A percentile compares a stretch with the other conserved stretches of the same genome.
These are phyloP conservation scores for Egretta garzetta DNA, from an alignment of 2,113 vertebrate genomes.

Conservation along the genomic window DNA sequence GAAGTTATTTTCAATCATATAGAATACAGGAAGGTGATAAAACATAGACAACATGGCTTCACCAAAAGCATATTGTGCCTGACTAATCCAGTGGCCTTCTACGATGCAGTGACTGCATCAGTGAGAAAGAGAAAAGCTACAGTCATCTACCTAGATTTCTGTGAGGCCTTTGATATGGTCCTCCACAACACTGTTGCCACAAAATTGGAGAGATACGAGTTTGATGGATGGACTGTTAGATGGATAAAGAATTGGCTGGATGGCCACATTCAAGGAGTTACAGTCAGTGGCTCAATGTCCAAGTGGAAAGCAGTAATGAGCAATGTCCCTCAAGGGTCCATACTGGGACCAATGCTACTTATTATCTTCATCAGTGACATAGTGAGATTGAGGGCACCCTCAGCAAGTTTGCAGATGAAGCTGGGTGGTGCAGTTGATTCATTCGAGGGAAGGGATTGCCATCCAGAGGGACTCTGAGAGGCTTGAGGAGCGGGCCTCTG, in stretches of 20 bases:
- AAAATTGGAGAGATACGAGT: background rate
- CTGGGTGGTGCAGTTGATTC: background rate
- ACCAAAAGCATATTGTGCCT: background rate
- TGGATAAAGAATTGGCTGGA: background rate
- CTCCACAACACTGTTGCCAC: background rate
- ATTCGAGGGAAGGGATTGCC: background rate
- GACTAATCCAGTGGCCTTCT: background rate
- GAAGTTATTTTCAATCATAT: background rate
- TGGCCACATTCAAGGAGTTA: too few species aligned
- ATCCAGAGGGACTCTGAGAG: background rate
- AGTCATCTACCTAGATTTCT: background rate
- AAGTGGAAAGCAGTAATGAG: background rate
- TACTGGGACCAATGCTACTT: background rate
- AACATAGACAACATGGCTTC: background rate
- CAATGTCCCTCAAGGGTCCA: background rate
- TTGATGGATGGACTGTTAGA: background rate
- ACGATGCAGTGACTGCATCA: background rate
- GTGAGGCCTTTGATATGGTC: background rate
- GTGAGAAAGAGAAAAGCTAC: background rate
- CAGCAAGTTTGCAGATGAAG: background rate
- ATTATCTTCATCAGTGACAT: background rate
- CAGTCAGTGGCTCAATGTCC: background rate
- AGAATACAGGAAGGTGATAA: background rate
- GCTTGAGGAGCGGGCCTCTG: background rate
- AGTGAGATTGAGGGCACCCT: background rate